A percentile compares a stretch with the other conserved stretches of the same genome.
phyloP scores from a whole-genome alignment of 2,888 invertebrate genomes.

The Carterocephalus palaemon region DNA sequence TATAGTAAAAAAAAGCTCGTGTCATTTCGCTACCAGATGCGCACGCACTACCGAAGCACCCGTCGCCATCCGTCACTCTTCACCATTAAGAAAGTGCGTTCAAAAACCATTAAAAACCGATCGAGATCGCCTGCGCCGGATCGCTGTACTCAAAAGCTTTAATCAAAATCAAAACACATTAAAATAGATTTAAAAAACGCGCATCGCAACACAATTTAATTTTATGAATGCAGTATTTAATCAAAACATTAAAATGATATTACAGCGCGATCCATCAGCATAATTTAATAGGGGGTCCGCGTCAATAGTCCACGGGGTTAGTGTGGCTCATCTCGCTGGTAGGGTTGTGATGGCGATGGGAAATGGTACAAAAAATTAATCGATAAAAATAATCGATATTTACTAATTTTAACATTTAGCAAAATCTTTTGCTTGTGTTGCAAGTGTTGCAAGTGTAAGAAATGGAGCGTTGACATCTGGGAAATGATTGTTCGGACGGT shows the following conservation, averaged over 20 bases:
- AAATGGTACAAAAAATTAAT: slow-evolving; percentile 28
- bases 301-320: slow-evolving; percentile 56
- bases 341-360: slow-evolving; percentile 18
- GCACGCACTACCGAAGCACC: slow-evolving; percentile 4
- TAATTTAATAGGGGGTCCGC: slow-evolving; percentile 66
- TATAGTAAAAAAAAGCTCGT: not conserved
- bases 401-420: no score
- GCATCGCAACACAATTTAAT: slow-evolving; percentile 41
- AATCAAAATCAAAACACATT: slow-evolving; percentile 22
- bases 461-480: no score
- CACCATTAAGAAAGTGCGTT: slow-evolving; percentile 6
- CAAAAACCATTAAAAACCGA: slow-evolving; percentile 13
- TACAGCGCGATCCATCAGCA: slow-evolving; percentile 70
- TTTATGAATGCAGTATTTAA: slow-evolving; percentile 58
- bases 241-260: slow-evolving; percentile 75
- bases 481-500: no score
- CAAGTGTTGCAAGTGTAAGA: no score
- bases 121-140: slow-evolving; percentile 5
- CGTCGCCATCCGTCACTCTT: slow-evolving; percentile 6
- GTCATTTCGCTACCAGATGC: slow-evolving; percentile 3
- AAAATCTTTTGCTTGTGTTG: no score
- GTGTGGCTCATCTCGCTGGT: slow-evolving; percentile 63
- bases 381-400: no score
- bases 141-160: slow-evolving; percentile 8
- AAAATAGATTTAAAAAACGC: slow-evolving; percentile 31